Percentiles rank a stretch among this genome's conserved stretches.
These are phyloP conservation scores for Microdon myrmicae DNA, from an alignment of 2,888 invertebrate genomes.

Conservation along the genomic window DNA sequence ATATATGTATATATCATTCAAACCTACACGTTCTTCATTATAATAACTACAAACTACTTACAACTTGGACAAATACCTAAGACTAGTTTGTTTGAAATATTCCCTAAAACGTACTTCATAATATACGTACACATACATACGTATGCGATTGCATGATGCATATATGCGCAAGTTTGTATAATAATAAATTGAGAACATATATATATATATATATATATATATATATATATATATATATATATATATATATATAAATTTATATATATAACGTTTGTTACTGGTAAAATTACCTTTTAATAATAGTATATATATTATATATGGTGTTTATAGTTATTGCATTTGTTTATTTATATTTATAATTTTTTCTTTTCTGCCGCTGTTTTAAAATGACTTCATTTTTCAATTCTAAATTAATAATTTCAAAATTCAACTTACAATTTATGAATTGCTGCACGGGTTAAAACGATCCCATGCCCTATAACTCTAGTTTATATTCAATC, in stretches of 20 bases:
- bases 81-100: constrained; percentile 48
- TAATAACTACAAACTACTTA: constrained; percentile 32
- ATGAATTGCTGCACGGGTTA: too few relatives aligned
- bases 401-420: constrained; percentile 31
- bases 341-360: constrained; percentile 26
- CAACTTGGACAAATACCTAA: constrained; percentile 47
- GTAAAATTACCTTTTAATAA: constrained; percentile 9
- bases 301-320: constrained; percentile 40
- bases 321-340: constrained; percentile 47
- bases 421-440: too few relatives aligned
- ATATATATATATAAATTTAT: constrained; percentile 3
- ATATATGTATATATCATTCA: background rate
- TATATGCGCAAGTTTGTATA: constrained; percentile 24
- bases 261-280: constrained; percentile 3
- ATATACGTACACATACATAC: constrained; percentile 28
- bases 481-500: too few relatives aligned
- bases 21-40: constrained; percentile 8
- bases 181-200: constrained; percentile 32
- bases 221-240: constrained; percentile 12
- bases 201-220: constrained; percentile 27
- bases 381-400: constrained; percentile 15
- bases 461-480: too few relatives aligned
- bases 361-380: constrained; percentile 12
- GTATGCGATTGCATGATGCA: too few relatives aligned
- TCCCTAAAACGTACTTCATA: constrained; percentile 48